These are phyloP conservation scores for Cryptotis parvus DNA, from an alignment of 2,113 vertebrate genomes.

Conservation along the genomic window DNA sequence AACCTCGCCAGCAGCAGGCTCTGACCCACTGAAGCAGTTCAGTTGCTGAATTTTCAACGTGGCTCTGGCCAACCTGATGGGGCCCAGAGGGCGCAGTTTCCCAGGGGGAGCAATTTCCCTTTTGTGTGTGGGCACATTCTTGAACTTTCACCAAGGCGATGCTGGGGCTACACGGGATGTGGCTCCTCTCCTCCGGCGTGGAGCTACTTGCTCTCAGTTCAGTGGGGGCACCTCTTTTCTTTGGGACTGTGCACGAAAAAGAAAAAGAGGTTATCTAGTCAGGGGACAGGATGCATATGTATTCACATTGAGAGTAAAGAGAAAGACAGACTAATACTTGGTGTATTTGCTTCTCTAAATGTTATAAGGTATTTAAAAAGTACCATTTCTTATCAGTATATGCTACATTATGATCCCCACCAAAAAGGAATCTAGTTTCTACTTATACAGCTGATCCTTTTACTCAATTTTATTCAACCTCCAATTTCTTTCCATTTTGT, in stretches of 20 bases:
- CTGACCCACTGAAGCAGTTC: conserved; percentile 8
- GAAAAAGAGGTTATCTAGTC: conserved; percentile 1
- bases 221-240: conserved; percentile 65
- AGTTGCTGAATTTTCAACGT: conserved; percentile 34
- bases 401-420: neutral
- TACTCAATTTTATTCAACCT: neutral
- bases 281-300: neutral
- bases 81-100: conserved; percentile 60
- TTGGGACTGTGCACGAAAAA: neutral
- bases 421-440: neutral
- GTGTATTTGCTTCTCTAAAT: too few species aligned
- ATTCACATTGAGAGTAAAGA: neutral
- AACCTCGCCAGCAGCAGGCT: neutral
- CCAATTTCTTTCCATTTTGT: neutral
- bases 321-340: too few species aligned
- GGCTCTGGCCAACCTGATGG: conserved; percentile 56
- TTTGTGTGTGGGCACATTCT: conserved; percentile 79
- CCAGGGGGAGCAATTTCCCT: conserved; percentile 72
- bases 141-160: conserved; percentile 81
- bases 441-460: neutral
- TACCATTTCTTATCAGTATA: neutral
- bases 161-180: conserved; percentile 8
- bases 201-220: conserved; percentile 51
- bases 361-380: too few species aligned
- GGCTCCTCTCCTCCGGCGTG: conserved; percentile 46